Base-by-base conservation (phyloP, 2,113 vertebrate genomes). In the Platysternon megacephalum region DNA sequence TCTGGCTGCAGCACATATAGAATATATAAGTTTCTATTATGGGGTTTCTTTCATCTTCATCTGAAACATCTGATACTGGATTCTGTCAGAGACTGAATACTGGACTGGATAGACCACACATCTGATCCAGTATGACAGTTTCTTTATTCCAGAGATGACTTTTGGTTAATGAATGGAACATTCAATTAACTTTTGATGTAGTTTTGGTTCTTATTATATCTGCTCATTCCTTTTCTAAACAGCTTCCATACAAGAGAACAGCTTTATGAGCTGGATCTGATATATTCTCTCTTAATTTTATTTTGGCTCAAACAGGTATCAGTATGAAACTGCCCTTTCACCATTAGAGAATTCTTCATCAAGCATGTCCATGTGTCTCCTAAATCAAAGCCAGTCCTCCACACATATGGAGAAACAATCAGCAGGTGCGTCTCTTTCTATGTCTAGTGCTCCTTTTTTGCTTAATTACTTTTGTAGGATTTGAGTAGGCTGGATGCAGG, bases 241-340 rank as follows among this genome's bases (percentile, higher is more conserved):
- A 78, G 65, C 46, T 83, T 78, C 84, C 49, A 46, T 72, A 19
- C 19, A 24, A 46, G 29, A 72, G 11, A 22, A 53, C 11, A 90
- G 61, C 42, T 78, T 52, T 92, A 80, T 84, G 39, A 35, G 68
- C 1, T 3, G 2, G 0, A 46, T 94, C 24, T 85, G 21, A 9
- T 89, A 0, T 24, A 14, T 29, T 61, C 11, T 24, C 68, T 56
- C 56, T 82, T 79, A 88, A 93, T 76, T 89, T 94, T 87, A 44
- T 52, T 91, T 96, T 85, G 90, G 68, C 97, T 89, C 96, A 74
- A 83, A 87, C 96, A 99, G 99, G 87, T 99, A 99, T 91, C 97
- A 84, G 82, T 99, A 98, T 96, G 99, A 99, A 97, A 99, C 98
- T 49, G 98, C 98, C 7, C 96, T 98, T 90, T 97, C 97, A 76